Evolutionary conservation across 2,888 invertebrate species (phyloP), one percentile per base, ranked within the genome.

Genomic region (Lepidocyrtoides sp.): DNA sequence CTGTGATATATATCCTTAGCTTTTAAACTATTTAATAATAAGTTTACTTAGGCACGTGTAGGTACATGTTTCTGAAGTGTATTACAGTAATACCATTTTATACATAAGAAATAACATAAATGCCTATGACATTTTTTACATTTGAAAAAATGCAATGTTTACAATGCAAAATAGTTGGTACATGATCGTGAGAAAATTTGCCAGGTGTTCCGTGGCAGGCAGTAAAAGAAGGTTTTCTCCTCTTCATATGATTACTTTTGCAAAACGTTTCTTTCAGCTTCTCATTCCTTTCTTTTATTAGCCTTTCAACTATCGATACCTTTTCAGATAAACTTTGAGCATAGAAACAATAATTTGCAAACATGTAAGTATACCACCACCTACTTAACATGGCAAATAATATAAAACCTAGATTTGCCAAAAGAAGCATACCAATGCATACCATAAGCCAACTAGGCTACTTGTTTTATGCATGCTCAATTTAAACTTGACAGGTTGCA

Each of bases 121-220:
- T 36, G 36, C 60, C 60, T 75, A 75, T 7, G n/a, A n/a, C 20
- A 26, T 17, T 77, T 44, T 57, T 81, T 57, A 85, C 36, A 23
- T 26, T 72, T 72, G 26, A 75, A 75, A 79, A 41, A 89, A 89
- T 89, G 89, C 82, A 89, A 87, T 89, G 83, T 82, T 89, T 63
- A 75, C 83, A 89, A 90, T 85, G 90, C 90, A 90, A 89, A 90
- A 32, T 29, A 90, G 41, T 66, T 85, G 72, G 83, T 83, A 54
- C 60, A 51, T 41, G 44, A 89, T 85, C 84, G 90, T 90, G 90
- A 85, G 90, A 90, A 90, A 90, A 85, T 54, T 44, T 20, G 90
- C 84, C 90, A 90, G 90, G 85, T 90, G 90, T 90, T 84, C 90
- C 54, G 60, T 44, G 14, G 26, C 8, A 36, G 36, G 57, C 8